Evolutionary conservation across 1,140 invertebrate genomes (phyloP).

Genomic region (Samia ricini): DNA sequence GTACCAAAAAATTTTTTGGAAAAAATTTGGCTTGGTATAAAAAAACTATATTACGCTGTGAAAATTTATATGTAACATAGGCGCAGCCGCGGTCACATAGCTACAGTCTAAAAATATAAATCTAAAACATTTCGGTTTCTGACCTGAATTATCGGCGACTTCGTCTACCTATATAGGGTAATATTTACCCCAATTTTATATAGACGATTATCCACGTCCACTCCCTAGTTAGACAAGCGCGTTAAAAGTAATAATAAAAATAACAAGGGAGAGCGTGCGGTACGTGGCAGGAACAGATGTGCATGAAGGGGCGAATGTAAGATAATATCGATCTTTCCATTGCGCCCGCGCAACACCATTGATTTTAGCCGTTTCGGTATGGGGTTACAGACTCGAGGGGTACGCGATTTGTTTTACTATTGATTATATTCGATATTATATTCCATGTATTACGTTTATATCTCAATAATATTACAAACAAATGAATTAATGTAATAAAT

Average conservation of each 20-base stretch:
- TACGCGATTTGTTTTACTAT: neutral
- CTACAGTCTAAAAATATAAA: too few relatives aligned
- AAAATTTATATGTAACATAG: too few relatives aligned
- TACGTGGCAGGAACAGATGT: neutral
- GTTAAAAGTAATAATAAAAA: slow-evolving; percentile 3
- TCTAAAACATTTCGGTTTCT: too few relatives aligned
- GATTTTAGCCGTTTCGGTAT: slow-evolving; percentile 1
- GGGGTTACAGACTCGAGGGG: neutral
- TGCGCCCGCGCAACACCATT: neutral
- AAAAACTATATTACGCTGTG: too few relatives aligned
- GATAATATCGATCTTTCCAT: slow-evolving; percentile 7
- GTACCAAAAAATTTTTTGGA: too few relatives aligned
- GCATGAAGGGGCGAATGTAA: slow-evolving; percentile 1
- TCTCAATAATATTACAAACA: neutral
- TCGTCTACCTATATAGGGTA: too few relatives aligned
- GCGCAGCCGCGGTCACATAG: too few relatives aligned
- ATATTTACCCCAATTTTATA: neutral
- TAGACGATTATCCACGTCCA: neutral
- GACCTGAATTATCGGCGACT: too few relatives aligned
- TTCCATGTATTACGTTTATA: neutral
- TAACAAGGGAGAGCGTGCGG: neutral
- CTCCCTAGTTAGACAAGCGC: neutral
- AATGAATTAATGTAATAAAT: neutral
- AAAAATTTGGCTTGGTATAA: too few relatives aligned
- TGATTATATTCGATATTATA: neutral